phyloP scores from a whole-genome alignment of 2,113 vertebrate genomes.

The Hystrix brachyura region DNA sequence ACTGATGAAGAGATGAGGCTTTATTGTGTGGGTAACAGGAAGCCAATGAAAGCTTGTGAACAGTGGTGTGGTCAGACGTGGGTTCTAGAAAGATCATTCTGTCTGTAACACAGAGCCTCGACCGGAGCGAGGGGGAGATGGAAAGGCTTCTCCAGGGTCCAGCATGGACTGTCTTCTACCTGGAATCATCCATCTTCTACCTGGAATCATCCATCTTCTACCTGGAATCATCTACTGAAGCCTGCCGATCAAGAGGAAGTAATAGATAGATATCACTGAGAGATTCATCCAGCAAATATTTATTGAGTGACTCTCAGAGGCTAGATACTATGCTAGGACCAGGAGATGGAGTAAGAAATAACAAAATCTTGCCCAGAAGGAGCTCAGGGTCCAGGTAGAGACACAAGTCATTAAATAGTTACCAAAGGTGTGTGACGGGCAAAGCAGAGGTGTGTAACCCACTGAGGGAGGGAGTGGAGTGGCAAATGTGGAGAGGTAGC shows the following conservation, averaged over 20 bases:
- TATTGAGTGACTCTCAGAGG: not conserved
- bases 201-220: not conserved
- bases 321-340: not conserved
- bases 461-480: too few species aligned
- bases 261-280: not conserved
- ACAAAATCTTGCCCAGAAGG: not conserved
- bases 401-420: not conserved
- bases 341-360: not conserved
- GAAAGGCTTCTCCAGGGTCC: not conserved
- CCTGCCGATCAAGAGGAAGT: not conserved
- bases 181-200: not conserved
- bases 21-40: not conserved
- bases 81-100: conserved; percentile 30
- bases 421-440: too few species aligned
- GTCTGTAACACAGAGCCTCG: not conserved
- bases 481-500: too few species aligned
- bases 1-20: not conserved
- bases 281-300: not conserved
- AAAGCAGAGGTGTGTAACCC: not conserved
- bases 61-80: not conserved
- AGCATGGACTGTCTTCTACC: not conserved
- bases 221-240: not conserved
- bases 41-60: not conserved
- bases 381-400: not conserved
- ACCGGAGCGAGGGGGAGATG: not conserved